These are phyloP conservation scores for Calyptomena viridis DNA, from an alignment of 2,113 vertebrate species.

Conservation along the genomic window DNA sequence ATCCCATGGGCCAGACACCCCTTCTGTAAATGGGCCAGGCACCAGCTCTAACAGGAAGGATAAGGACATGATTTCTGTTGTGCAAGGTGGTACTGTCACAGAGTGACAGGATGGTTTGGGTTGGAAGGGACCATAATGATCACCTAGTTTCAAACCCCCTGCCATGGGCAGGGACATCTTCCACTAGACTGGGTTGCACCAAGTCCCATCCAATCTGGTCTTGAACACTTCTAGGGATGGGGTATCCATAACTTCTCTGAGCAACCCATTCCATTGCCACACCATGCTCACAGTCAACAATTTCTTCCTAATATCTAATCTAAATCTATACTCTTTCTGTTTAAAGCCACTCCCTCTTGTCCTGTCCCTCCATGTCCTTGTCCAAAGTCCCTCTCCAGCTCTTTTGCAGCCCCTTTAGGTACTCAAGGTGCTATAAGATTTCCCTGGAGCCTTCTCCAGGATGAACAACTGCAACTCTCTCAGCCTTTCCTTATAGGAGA, in stretches of 20 bases:
- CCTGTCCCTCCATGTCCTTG: not conserved
- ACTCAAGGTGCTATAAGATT: not conserved
- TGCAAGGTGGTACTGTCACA: not conserved
- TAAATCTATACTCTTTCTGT: not conserved
- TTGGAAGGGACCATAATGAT: not conserved
- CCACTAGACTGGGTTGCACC: not conserved
- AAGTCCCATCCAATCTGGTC: not conserved
- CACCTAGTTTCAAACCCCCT: not conserved
- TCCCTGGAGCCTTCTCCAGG: not conserved
- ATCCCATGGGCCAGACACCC: not conserved
- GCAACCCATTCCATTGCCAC: not conserved
- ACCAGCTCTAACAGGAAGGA: not conserved
- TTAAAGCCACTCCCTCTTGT: not conserved
- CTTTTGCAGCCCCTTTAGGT: not conserved
- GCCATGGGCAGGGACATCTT: not conserved
- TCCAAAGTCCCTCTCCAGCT: not conserved
- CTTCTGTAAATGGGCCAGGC: not conserved
- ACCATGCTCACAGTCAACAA: not conserved
- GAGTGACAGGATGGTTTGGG: not conserved
- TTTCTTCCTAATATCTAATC: not conserved
- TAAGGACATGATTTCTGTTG: rapidly evolving
- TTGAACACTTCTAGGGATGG: not conserved
- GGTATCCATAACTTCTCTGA: not conserved
- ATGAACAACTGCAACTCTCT: not conserved
- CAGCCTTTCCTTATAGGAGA: not conserved